Evolutionary conservation across 2,888 invertebrate genomes (phyloP).

Genomic region (Xanthorhoe designata): DNA sequence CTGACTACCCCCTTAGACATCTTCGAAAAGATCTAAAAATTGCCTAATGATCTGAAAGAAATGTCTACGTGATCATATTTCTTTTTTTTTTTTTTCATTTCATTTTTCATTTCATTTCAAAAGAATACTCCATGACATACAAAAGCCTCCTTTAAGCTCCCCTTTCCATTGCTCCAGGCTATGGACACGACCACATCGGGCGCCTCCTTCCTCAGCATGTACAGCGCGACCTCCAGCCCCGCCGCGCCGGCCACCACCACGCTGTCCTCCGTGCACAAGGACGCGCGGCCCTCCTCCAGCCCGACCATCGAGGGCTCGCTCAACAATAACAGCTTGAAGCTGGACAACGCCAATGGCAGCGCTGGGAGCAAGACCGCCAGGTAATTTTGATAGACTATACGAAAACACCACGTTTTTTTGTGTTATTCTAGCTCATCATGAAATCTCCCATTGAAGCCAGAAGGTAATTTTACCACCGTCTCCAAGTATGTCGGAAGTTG

Average conservation of each 20-base stretch:
- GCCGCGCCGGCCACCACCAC: constrained; percentile 65
- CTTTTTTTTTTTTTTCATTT: too few relatives aligned
- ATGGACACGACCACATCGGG: constrained; percentile 86
- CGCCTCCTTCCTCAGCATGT: constrained; percentile 80
- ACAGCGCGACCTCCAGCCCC: constrained; percentile 80
- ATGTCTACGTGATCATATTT: too few relatives aligned
- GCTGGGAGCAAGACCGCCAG: constrained; percentile 75
- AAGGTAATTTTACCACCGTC: too few relatives aligned
- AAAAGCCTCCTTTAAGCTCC: background rate
- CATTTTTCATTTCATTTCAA: too few relatives aligned
- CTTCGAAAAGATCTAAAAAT: too few relatives aligned
- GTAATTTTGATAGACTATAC: background rate
- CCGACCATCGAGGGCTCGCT: constrained; percentile 71
- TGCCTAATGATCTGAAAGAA: too few relatives aligned
- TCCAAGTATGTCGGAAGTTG: too few relatives aligned
- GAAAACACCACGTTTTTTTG: too few relatives aligned
- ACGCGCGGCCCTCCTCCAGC: constrained; percentile 68
- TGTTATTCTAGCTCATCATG: too few relatives aligned
- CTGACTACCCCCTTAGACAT: too few relatives aligned
- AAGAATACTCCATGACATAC: too few relatives aligned
- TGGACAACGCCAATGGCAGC: constrained; percentile 80
- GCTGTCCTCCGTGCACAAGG: constrained; percentile 10
- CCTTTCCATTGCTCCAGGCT: constrained; percentile 64
- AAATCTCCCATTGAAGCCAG: too few relatives aligned
- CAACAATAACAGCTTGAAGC: constrained; percentile 77